Percentiles rank a stretch among this genome's conserved stretches.
Conservation (phyloP, 1,140 invertebrate genomes). For the Elymnias hypermnestra region DNA sequence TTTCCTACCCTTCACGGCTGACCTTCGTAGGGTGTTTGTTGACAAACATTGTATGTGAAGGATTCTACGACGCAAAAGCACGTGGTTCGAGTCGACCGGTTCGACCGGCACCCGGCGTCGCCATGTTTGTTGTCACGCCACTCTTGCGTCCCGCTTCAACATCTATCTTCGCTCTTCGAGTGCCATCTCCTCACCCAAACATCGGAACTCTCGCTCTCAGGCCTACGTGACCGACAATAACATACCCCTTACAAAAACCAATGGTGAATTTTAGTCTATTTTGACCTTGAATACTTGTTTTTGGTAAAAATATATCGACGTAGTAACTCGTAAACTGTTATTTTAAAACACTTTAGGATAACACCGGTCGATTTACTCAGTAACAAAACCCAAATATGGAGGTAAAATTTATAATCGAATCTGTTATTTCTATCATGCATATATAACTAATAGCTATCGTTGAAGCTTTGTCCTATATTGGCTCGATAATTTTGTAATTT, state of each 20-base stretch:
- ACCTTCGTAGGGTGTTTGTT: slow-evolving; percentile 72
- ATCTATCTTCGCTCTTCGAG: slow-evolving; percentile 23
- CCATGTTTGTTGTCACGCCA: slow-evolving; percentile 74
- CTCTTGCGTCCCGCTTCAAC: slow-evolving; percentile 37
- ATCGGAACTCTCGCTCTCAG: slow-evolving; percentile 36
- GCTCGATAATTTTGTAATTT: too few relatives aligned
- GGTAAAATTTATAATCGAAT: too few relatives aligned
- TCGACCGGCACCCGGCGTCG: slow-evolving; percentile 66
- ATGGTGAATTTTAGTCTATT: slow-evolving; percentile 5
- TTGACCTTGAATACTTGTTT: not conserved
- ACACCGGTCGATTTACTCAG: too few relatives aligned
- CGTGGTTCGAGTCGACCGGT: slow-evolving; percentile 60
- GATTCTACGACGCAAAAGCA: slow-evolving; percentile 55
- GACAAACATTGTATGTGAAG: slow-evolving; percentile 67
- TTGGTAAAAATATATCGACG: slow-evolving; percentile 7
- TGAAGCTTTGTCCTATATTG: too few relatives aligned
- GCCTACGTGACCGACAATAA: slow-evolving; percentile 69
- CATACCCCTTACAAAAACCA: slow-evolving; percentile 41
- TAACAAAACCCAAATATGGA: too few relatives aligned
- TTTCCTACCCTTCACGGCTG: slow-evolving; percentile 51
- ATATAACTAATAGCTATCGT: too few relatives aligned
- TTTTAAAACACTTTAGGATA: too few relatives aligned
- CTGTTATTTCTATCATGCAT: too few relatives aligned
- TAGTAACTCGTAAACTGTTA: not conserved
- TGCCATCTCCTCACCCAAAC: slow-evolving; percentile 27